Evolutionary conservation across 2,888 invertebrate species (phyloP).

Genomic region (Chloroclysta siterata): DNA sequence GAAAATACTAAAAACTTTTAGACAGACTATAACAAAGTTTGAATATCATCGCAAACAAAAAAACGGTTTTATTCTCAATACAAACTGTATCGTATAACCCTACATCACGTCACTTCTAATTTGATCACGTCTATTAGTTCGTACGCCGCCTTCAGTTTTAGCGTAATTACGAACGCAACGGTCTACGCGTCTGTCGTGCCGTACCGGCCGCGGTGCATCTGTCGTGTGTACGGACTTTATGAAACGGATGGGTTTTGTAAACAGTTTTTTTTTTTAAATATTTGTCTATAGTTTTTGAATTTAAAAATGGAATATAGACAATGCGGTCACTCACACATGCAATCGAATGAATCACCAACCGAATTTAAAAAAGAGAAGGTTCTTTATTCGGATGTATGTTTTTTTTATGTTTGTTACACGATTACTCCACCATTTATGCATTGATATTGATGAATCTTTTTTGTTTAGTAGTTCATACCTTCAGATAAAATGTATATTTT

Average conservation of each 20-base stretch:
- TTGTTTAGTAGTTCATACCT: no score
- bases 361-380: no score
- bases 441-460: no score
- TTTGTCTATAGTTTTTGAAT: slow-evolving; percentile 10
- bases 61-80: slow-evolving; percentile 12
- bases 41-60: slow-evolving; percentile 14
- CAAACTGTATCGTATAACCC: slow-evolving; percentile 15
- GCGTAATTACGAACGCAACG: slow-evolving; percentile 71
- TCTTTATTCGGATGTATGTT: no score
- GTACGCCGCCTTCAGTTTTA: slow-evolving; percentile 62
- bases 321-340: not conserved
- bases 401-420: no score
- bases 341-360: no score
- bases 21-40: not conserved
- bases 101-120: slow-evolving; percentile 35
- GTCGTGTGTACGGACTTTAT: slow-evolving; percentile 55
- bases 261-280: no score
- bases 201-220: slow-evolving; percentile 74
- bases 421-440: no score
- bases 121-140: slow-evolving; percentile 37
- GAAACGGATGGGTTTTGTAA: slow-evolving; percentile 31
- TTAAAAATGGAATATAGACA: slow-evolving; percentile 6
- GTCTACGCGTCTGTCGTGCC: slow-evolving; percentile 73
- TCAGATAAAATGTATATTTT: no score
- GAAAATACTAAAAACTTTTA: no score